Base-by-base conservation (phyloP, 2,113 vertebrate species). In the Rhadina sibilatrix region DNA sequence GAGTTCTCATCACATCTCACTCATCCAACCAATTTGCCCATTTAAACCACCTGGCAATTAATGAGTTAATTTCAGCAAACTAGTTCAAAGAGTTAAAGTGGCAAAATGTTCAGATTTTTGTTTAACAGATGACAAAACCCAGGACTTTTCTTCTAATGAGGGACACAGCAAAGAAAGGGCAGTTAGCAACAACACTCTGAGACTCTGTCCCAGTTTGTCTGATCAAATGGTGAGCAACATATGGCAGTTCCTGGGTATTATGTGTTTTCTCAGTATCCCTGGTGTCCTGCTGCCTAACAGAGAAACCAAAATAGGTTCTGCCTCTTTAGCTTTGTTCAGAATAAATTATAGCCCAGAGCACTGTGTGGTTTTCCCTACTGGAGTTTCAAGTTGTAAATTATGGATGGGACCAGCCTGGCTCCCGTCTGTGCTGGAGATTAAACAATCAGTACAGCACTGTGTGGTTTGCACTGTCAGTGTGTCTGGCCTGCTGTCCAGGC, bases 381-480 rank as follows among this genome's bases (percentile, higher is more conserved):
- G 76, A 90, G 91, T 59, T 93, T 82, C 59, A 81, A 74, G 71
- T 15, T 94, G 77, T 97, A 97, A 97, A 97, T 97, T 91, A 95
- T 70, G 50, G 76, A 84, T 23, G 47, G 57, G n/a, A 64, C 78
- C 65, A 91, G 76, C 72, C 20, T 71, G 74, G 71, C 40, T 85
- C 87, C 72, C 0, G 3, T 69, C 64, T 83, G 76, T 69, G 71
- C 75, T 75, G 74, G 72, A 89, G 94, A 94, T 86, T 89, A 87
- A 93, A 65, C 68, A 70, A 91, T 84, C 59, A 85, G 79, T 42
- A 71, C 89, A 89, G 69, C 44, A 81, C 42, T 75, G 46, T 10
- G 27, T 25, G 61, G 63, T 90, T 77, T 93, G 83, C 72, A 31
- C 57, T 72, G 42, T 66, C 71, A 59, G 78, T 57, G 80, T 8